Evolutionary conservation across 2,888 invertebrate species (phyloP).

Genomic region (Mesochorus sp.): DNA sequence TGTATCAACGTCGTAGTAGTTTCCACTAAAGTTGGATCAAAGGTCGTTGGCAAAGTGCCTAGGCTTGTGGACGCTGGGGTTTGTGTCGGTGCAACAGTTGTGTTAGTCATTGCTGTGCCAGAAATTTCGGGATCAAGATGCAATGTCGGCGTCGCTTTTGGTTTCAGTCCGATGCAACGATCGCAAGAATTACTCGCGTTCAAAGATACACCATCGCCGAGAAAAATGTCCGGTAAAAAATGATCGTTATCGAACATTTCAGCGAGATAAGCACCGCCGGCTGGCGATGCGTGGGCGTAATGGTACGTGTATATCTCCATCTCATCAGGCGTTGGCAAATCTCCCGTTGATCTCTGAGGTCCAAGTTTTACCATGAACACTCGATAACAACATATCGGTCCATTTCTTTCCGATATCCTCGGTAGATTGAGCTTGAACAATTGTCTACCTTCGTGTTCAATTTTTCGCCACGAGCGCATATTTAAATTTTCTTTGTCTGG

Average conservation of each 20-base stretch:
- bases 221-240: constrained; percentile 86
- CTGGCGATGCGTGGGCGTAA: constrained; percentile 87
- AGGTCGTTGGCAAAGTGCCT: constrained; percentile 40
- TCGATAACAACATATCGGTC: constrained; percentile 93
- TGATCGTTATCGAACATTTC: constrained; percentile 91
- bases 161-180: constrained; percentile 83
- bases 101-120: constrained; percentile 57
- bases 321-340: constrained; percentile 87
- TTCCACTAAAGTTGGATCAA: constrained; percentile 47
- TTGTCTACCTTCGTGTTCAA: constrained; percentile 86
- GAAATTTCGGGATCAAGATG: constrained; percentile 73
- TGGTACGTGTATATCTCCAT: constrained; percentile 89
- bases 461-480: constrained; percentile 85
- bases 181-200: constrained; percentile 80
- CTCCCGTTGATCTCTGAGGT: constrained; percentile 85
- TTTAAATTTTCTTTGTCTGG: constrained; percentile 87
- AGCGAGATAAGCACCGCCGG: constrained; percentile 91
- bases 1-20: constrained; percentile 62
- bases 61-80: constrained; percentile 52
- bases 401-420: constrained; percentile 91
- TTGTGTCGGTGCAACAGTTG: constrained; percentile 56
- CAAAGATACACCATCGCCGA: constrained; percentile 86
- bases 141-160: constrained; percentile 75
- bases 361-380: constrained; percentile 90
- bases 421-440: constrained; percentile 90